Conservation (phyloP, 2,888 invertebrate genomes). For the Oligia fasciuncula region DNA sequence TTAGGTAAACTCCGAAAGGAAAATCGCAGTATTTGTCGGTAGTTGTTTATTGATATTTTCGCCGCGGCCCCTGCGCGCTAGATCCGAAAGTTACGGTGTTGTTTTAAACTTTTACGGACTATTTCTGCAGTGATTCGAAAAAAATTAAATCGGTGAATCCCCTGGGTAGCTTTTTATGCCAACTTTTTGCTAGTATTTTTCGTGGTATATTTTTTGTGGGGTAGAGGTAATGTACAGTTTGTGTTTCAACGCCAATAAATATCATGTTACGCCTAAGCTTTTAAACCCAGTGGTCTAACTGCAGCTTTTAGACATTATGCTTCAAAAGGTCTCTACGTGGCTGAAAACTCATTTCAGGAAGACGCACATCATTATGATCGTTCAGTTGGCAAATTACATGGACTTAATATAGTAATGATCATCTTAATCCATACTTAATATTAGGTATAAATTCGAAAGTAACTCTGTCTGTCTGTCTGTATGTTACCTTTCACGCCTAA, state of each 20-base stretch:
- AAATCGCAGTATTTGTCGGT: constrained; percentile 77
- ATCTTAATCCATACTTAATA: too few relatives aligned
- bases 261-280: background rate
- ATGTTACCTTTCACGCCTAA: too few relatives aligned
- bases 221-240: background rate
- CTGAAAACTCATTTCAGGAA: background rate
- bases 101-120: constrained; percentile 59
- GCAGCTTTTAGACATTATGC: background rate
- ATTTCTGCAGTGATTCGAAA: constrained; percentile 56
- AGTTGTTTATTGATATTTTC: constrained; percentile 80
- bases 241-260: background rate
- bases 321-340: background rate
- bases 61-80: constrained; percentile 54
- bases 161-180: constrained; percentile 17
- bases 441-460: too few relatives aligned
- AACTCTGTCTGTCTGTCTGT: too few relatives aligned
- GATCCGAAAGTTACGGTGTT: constrained; percentile 52
- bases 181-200: constrained; percentile 1
- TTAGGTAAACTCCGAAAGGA: constrained; percentile 74
- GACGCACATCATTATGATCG: background rate
- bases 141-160: constrained; percentile 28
- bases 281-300: background rate
- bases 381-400: background rate
- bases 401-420: background rate
- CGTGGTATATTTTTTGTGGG: background rate